phyloP scores from a whole-genome alignment of 2,888 invertebrate genomes.

The Schizotus pectinicornis region DNA sequence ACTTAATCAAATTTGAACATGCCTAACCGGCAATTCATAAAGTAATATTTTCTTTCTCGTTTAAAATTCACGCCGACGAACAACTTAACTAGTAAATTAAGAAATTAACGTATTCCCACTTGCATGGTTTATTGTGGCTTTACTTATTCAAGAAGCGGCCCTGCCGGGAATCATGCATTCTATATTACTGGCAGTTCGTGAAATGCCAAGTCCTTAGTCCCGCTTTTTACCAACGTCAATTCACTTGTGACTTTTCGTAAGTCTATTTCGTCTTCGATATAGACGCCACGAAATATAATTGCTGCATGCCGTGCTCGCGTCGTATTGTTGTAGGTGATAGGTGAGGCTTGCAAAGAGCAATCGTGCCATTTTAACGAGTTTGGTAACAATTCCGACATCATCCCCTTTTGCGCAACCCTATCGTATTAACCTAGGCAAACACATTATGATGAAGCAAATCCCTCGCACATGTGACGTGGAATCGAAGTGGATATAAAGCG shows the following conservation, averaged over 20 bases:
- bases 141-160: conserved; percentile 54
- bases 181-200: conserved; percentile 54
- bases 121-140: conserved; percentile 59
- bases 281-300: too few relatives aligned
- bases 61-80: conserved; percentile 55
- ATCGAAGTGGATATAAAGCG: conserved; percentile 23
- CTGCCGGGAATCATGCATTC: conserved; percentile 56
- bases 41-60: conserved; percentile 56
- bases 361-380: too few relatives aligned
- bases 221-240: not conserved
- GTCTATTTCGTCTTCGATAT: conserved; percentile 4
- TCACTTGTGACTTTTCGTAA: not conserved
- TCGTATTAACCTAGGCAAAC: conserved; percentile 39
- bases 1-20: conserved; percentile 55
- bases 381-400: conserved; percentile 15
- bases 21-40: conserved; percentile 55
- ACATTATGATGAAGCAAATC: conserved; percentile 36
- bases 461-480: conserved; percentile 32
- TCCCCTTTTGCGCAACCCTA: conserved; percentile 38
- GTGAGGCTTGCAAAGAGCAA: not conserved
- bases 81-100: conserved; percentile 59
- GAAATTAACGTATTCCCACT: conserved; percentile 61
- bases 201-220: conserved; percentile 49
- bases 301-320: too few relatives aligned
- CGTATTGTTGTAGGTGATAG: not conserved